These are phyloP conservation scores for Salvator merianae DNA, from an alignment of 2,113 vertebrate species.

Conservation along the genomic window DNA sequence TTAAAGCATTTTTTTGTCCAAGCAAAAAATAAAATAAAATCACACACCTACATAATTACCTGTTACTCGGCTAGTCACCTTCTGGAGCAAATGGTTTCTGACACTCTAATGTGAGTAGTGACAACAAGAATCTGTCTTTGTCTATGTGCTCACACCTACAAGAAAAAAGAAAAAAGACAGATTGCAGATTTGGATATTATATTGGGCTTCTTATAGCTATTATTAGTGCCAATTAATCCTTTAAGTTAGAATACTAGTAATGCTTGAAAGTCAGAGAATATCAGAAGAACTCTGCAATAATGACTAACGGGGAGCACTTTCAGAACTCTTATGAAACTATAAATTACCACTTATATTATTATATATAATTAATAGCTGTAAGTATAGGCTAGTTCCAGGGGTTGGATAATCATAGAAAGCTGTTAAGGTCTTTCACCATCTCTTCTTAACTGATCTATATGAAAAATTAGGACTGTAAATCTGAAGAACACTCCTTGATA, in stretches of 20 bases:
- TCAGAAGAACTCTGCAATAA: constrained; percentile 5
- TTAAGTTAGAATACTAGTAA: neutral
- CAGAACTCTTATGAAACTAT: constrained; percentile 4
- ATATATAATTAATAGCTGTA: constrained; percentile 28
- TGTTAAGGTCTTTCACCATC: neutral
- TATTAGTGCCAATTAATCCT: neutral
- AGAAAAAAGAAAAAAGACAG: neutral
- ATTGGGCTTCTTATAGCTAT: neutral
- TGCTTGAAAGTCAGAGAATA: constrained; percentile 2
- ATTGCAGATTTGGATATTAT: neutral
- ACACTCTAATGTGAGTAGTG: neutral
- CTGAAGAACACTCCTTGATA: constrained; percentile 6
- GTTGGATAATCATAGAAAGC: constrained; percentile 4
- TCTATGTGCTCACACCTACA: neutral
- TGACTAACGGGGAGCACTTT: constrained; percentile 14
- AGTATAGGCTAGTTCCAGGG: neutral
- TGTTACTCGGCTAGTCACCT: neutral
- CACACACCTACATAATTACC: neutral
- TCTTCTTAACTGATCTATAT: constrained; percentile 20
- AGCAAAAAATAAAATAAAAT: neutral
- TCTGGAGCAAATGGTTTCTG: neutral
- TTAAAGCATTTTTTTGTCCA: neutral
- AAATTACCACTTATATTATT: constrained; percentile 24
- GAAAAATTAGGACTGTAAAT: constrained; percentile 33
- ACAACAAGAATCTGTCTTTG: neutral